These are phyloP conservation scores for Pseudomyrmex sp. DNA, from an alignment of 1,140 invertebrate genomes.

Conservation along the genomic window DNA sequence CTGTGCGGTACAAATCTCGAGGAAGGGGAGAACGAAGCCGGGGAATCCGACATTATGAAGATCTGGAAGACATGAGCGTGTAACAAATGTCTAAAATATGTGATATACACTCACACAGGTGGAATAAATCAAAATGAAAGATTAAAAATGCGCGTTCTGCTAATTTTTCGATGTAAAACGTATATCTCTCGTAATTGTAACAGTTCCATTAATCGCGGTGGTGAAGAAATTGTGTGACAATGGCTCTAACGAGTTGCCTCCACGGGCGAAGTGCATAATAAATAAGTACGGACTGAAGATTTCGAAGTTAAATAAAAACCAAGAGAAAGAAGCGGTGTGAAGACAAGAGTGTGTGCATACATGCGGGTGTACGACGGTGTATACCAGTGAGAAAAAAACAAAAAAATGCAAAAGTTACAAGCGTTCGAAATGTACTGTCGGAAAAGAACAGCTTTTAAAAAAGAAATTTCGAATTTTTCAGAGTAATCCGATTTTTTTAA, in stretches of 20 bases:
- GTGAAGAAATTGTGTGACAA: constrained; percentile 71
- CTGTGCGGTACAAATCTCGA: constrained; percentile 59
- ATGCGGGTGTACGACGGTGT: constrained; percentile 65
- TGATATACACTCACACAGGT: constrained; percentile 74
- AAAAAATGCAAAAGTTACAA: constrained; percentile 33
- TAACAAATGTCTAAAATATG: constrained; percentile 74
- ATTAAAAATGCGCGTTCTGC: constrained; percentile 48
- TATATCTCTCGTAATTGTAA: constrained; percentile 64
- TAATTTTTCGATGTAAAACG: constrained; percentile 60
- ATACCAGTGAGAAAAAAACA: constrained; percentile 73
- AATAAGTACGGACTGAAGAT: constrained; percentile 70
- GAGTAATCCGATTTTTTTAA: constrained; percentile 76
- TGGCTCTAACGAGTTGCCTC: constrained; percentile 77
- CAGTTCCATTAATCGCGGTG: constrained; percentile 58
- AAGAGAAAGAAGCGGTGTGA: neutral
- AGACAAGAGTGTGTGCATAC: constrained; percentile 39
- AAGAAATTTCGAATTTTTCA: constrained; percentile 76
- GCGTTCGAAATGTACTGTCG: constrained; percentile 68
- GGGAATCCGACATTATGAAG: constrained; percentile 26
- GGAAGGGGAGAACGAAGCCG: neutral
- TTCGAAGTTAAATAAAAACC: constrained; percentile 69
- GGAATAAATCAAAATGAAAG: constrained; percentile 73
- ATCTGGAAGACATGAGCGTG: constrained; percentile 53
- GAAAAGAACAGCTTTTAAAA: constrained; percentile 74
- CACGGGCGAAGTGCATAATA: constrained; percentile 81